Evolutionary conservation across 2,797 vertebrate genomes (phyloP), one percentile per base, ranked within the genome.

Genomic region (Pterois miles): DNA sequence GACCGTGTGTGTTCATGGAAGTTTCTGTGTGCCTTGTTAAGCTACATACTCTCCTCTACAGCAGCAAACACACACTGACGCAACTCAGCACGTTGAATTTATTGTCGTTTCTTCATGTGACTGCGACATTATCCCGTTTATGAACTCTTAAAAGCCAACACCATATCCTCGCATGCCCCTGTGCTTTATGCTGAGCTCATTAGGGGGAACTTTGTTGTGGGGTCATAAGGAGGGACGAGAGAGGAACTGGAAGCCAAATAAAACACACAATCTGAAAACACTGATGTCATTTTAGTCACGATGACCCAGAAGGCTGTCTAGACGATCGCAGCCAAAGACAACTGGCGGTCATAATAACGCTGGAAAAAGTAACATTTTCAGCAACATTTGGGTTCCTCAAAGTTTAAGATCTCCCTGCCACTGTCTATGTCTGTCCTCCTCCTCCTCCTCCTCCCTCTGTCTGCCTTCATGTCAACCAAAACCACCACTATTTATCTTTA

Each of bases 241-340:
- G 83, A 82, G 80, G 81, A 89, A 82, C 69, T 9, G 16, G 65
- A 34, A 81, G 84, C 88, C 91, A 89, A 92, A 92, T 88, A 74
- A 94, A 92, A 91, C 64, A 87, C 77, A 65, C 46, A 71, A 79
- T 84, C 34, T 57, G 27, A 81, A 86, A 90, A 89, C 80, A 79
- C 53, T 93, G 91, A 91, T 87, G 86, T 93, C 86, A 92, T 91
- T 81, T 89, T 11, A 82, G 85, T 81, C 71, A 68, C 72, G 18
- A 40, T 77, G 86, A 88, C 81, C 90, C 87, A 90, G 20, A 86
- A 81, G 58, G 54, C 56, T 74, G 90, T 92, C 89, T 88, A 87
- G 85, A 88, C 84, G 16, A 59, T 60, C 16, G 16, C 68, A 40
- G 87, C 89, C 88, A 91, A 89, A 90, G 73, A 90, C 74, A 88